These are phyloP conservation scores for Brachyalestes nurse DNA, from an alignment of 2,797 vertebrate genomes.

Conservation along the genomic window DNA sequence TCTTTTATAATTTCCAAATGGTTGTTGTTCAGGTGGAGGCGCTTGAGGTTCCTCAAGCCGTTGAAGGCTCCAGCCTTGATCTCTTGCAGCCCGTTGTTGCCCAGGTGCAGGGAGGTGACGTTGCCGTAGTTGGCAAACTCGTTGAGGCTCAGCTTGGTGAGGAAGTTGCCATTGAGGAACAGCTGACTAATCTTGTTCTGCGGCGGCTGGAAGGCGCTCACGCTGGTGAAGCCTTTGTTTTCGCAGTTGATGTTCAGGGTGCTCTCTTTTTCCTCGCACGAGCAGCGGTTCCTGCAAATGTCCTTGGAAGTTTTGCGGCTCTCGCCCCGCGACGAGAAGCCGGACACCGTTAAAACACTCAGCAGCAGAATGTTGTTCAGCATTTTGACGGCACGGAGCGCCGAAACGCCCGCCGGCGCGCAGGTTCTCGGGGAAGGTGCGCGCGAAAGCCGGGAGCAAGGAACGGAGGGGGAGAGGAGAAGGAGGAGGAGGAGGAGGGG, in stretches of 20 bases:
- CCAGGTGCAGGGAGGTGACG: constrained; percentile 93
- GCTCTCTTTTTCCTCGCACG: constrained; percentile 95
- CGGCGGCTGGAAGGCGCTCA: constrained; percentile 89
- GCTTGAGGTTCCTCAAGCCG: constrained; percentile 90
- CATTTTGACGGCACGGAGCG: constrained; percentile 85
- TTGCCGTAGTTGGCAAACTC: constrained; percentile 96
- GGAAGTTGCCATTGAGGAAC: constrained; percentile 94
- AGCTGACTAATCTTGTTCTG: constrained; percentile 94
- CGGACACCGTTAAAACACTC: constrained; percentile 91
- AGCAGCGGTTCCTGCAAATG: constrained; percentile 94
- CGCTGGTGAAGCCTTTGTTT: constrained; percentile 94
- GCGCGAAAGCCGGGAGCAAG: background rate
- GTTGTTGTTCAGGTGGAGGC: constrained; percentile 97
- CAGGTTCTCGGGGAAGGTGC: background rate
- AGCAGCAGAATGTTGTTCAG: constrained; percentile 93
- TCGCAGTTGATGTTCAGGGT: constrained; percentile 96
- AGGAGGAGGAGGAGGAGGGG: background rate
- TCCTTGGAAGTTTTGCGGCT: constrained; percentile 98
- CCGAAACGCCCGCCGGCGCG: background rate
- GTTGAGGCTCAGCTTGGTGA: constrained; percentile 89
- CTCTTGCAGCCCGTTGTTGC: constrained; percentile 96
- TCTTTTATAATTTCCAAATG: constrained; percentile 93
- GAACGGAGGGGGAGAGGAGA: background rate
- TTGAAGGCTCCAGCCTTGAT: constrained; percentile 90
- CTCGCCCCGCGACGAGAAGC: constrained; percentile 86